Evolutionary conservation across 2,888 invertebrate species (phyloP).

Genomic region (Drosophila trichaetosa): DNA sequence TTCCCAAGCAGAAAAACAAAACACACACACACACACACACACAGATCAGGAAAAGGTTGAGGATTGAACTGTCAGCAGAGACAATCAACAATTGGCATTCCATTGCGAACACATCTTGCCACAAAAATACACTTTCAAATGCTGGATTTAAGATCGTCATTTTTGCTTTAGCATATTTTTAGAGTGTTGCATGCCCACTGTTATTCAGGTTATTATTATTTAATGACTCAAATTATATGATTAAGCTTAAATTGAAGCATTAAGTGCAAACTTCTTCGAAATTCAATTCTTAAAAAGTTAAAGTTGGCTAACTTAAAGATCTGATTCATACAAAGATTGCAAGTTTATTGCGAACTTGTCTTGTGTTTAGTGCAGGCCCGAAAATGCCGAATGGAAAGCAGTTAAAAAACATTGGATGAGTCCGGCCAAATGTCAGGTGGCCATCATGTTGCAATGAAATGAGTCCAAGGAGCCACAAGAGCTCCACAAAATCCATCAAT

Average conservation of each 20-base stretch:
- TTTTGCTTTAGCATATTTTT: neutral
- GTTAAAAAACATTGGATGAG: conserved; percentile 15
- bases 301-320: neutral
- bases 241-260: neutral
- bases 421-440: conserved; percentile 23
- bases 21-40: neutral
- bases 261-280: neutral
- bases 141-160: too few species aligned
- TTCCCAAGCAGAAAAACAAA: neutral
- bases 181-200: neutral
- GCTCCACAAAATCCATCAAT: conserved; percentile 45
- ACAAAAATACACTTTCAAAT: neutral
- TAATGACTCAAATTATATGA: neutral
- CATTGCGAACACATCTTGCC: neutral
- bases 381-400: neutral
- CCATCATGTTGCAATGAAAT: conserved; percentile 29
- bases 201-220: neutral
- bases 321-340: too few species aligned
- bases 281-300: neutral
- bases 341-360: neutral
- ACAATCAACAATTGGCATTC: neutral
- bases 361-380: neutral
- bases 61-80: neutral
- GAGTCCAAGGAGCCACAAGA: conserved; percentile 36
- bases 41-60: neutral